Evolutionary conservation across 2,797 vertebrate genomes (phyloP).

Genomic region (Euthynnus affinis): DNA sequence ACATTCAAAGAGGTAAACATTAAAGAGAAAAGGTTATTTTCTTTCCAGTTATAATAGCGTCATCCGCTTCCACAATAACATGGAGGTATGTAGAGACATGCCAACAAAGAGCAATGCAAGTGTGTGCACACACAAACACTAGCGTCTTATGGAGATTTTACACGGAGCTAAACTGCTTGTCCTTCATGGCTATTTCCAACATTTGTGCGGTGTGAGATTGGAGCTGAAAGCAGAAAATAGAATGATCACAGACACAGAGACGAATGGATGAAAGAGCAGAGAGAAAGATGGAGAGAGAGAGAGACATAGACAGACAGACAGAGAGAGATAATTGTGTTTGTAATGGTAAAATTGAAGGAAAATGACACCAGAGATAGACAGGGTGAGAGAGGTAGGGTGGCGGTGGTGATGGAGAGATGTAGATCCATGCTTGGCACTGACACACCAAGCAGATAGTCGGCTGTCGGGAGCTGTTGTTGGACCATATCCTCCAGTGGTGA

Average conservation of each 20-base stretch:
- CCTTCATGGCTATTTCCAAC: constrained; percentile 32
- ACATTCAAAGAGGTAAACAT: neutral
- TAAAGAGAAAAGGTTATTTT: too few species aligned
- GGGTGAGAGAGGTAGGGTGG: neutral
- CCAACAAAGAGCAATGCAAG: neutral
- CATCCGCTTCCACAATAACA: neutral
- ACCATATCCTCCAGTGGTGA: neutral
- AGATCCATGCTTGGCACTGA: neutral
- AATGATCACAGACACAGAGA: constrained; percentile 18
- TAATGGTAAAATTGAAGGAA: constrained; percentile 22
- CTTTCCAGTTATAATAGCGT: too few species aligned
- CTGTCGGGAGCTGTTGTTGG: too few species aligned
- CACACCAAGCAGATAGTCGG: neutral
- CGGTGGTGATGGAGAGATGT: neutral
- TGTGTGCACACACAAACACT: neutral
- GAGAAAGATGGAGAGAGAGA: neutral
- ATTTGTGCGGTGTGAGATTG: neutral
- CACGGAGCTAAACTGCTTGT: neutral
- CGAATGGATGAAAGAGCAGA: constrained; percentile 36
- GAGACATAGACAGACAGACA: neutral
- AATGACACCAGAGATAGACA: neutral
- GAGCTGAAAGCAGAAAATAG: neutral
- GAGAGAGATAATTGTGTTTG: constrained; percentile 13
- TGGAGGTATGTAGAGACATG: neutral
- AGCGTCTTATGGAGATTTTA: too few species aligned